A percentile compares a stretch with the other conserved stretches of the same genome.
Conservation (phyloP, 2,888 invertebrate genomes). For the Ceriagrion tenellum region DNA sequence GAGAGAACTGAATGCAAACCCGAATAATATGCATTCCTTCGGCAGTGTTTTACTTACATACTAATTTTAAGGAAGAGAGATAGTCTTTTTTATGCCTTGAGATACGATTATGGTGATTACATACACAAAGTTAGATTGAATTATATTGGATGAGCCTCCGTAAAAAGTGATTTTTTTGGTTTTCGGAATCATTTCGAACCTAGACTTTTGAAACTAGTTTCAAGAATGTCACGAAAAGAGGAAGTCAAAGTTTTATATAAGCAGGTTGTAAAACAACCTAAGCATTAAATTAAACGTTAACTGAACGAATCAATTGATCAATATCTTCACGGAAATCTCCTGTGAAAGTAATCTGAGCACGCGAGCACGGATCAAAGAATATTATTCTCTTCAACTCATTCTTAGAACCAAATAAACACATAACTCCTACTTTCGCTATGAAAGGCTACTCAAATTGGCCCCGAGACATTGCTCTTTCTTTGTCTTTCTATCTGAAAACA, state of each 20-base stretch:
- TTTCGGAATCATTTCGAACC: too few relatives aligned
- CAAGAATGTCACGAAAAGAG: too few relatives aligned
- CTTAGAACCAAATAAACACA: not conserved
- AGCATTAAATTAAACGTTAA: too few relatives aligned
- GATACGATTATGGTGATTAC: not conserved
- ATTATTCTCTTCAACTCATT: not conserved
- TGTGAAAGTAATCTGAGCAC: too few relatives aligned
- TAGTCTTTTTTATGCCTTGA: not conserved
- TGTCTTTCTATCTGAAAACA: not conserved
- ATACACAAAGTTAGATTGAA: not conserved
- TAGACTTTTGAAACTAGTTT: too few relatives aligned
- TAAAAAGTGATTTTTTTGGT: too few relatives aligned
- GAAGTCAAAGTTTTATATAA: too few relatives aligned
- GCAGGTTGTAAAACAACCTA: too few relatives aligned
- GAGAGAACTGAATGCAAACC: not conserved
- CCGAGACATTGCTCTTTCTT: not conserved
- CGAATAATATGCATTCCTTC: not conserved
- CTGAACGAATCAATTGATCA: too few relatives aligned
- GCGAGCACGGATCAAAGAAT: not conserved
- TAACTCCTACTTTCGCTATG: not conserved
- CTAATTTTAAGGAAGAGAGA: not conserved
- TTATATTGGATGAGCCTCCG: not conserved
- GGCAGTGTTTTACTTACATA: not conserved
- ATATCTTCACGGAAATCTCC: too few relatives aligned
- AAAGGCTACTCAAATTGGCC: not conserved